Percentiles rank a stretch among this genome's conserved stretches.
These are phyloP conservation scores for Plestiodon gilberti DNA, from an alignment of 2,113 vertebrate species.

Conservation along the genomic window DNA sequence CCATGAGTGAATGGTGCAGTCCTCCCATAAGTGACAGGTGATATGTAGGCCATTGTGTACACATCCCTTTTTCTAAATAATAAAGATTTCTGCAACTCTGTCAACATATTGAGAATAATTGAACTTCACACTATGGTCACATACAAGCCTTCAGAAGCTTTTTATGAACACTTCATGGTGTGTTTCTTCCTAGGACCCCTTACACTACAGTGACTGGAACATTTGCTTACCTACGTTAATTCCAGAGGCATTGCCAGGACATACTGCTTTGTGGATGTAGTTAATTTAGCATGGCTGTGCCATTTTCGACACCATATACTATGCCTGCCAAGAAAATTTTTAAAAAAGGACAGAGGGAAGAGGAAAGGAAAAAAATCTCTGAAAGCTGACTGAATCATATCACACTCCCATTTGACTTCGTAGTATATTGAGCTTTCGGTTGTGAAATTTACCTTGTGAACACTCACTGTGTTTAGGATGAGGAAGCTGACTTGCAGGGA, in stretches of 20 bases:
- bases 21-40: neutral
- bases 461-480: neutral
- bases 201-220: neutral
- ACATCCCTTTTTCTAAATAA: neutral
- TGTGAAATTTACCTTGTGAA: neutral
- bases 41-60: too few species aligned
- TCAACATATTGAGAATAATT: neutral
- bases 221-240: conserved; percentile 2
- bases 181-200: neutral
- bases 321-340: neutral
- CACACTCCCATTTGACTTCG: neutral
- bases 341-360: neutral
- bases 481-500: neutral
- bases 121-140: neutral
- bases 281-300: neutral
- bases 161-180: neutral
- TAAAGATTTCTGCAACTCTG: neutral
- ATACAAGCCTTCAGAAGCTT: neutral
- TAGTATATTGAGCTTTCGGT: neutral
- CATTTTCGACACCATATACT: neutral
- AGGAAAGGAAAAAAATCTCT: neutral
- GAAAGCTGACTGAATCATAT: neutral
- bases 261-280: neutral
- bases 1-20: too few species aligned
- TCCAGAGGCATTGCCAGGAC: conserved; percentile 1